Conservation (phyloP, 2,113 vertebrate species). For the Myiopsitta monachus region DNA sequence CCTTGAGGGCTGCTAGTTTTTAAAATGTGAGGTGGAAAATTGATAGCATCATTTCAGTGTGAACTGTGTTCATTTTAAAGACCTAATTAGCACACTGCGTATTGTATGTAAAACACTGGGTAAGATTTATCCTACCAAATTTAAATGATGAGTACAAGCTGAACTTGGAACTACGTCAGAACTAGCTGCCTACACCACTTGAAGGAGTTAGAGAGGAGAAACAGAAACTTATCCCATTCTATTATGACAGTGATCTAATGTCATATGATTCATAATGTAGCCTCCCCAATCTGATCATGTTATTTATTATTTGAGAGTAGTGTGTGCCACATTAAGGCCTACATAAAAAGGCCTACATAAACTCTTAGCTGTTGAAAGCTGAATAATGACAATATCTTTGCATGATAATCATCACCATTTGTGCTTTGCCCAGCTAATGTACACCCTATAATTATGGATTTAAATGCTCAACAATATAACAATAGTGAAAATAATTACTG, state of each 20-base stretch:
- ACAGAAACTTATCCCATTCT: not conserved
- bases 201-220: not conserved
- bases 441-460: slow-evolving; percentile 10
- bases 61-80: not conserved
- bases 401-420: not conserved
- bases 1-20: not conserved
- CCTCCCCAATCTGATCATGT: not conserved
- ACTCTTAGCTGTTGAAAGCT: not conserved
- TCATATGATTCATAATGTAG: not conserved
- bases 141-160: not conserved
- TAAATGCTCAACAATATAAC: slow-evolving; percentile 7
- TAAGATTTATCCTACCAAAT: not conserved
- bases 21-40: not conserved
- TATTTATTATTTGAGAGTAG: not conserved
- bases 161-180: not conserved
- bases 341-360: not conserved
- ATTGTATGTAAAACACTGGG: not conserved
- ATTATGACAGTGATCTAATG: not conserved
- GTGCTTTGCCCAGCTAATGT: not conserved
- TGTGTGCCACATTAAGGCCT: not conserved
- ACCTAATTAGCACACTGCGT: not conserved
- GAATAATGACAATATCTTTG: not conserved
- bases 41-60: not conserved
- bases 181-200: not conserved
- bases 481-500: not conserved